These are phyloP conservation scores for Phoenicopterus ruber DNA, from an alignment of 2,113 vertebrate species.

Conservation along the genomic window DNA sequence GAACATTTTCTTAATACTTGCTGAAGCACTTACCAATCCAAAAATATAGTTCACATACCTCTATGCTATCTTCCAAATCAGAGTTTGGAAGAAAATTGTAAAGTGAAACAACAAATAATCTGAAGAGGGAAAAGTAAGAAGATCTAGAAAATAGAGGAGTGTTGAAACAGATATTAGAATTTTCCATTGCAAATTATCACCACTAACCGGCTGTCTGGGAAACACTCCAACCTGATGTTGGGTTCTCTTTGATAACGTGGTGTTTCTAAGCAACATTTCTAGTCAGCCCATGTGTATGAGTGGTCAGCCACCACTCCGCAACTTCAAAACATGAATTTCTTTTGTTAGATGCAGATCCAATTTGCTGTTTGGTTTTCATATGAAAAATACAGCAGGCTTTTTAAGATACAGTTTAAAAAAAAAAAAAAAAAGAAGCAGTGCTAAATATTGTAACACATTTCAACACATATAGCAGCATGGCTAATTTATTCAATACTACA, in stretches of 20 bases:
- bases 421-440: background rate
- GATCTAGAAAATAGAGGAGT: slow-evolving; percentile 62
- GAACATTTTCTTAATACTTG: background rate
- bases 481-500: slow-evolving; percentile 1
- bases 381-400: slow-evolving; percentile 30
- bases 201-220: slow-evolving; percentile 68
- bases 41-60: background rate
- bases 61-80: background rate
- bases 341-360: slow-evolving; percentile 45
- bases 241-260: slow-evolving; percentile 64
- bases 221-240: slow-evolving; percentile 66
- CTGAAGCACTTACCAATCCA: background rate
- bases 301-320: slow-evolving; percentile 50
- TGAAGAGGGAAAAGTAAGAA: slow-evolving; percentile 42
- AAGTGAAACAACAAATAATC: slow-evolving; percentile 21
- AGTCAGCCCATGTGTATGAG: background rate
- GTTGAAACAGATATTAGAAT: slow-evolving; percentile 67
- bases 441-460: background rate
- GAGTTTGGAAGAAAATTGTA: background rate
- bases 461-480: background rate
- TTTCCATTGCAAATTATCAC: slow-evolving; percentile 72
- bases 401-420: background rate
- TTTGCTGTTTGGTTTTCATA: slow-evolving; percentile 26
- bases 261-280: slow-evolving; percentile 66
- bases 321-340: slow-evolving; percentile 41